Conservation (phyloP, 2,888 invertebrate genomes). For the Opisthograptis luteolata region DNA sequence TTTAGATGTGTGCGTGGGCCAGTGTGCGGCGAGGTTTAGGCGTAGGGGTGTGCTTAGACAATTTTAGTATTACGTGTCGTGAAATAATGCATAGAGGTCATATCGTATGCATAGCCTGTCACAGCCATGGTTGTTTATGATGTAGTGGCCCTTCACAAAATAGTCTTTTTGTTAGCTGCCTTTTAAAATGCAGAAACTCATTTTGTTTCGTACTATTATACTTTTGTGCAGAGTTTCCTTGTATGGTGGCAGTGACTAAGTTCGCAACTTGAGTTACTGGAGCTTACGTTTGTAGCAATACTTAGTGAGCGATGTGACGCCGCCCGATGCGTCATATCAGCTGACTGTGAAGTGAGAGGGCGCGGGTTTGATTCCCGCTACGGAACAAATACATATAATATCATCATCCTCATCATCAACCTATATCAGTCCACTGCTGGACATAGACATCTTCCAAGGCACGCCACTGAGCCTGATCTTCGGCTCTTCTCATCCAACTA, state of each 20-base stretch:
- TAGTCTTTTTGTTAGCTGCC: constrained; percentile 45
- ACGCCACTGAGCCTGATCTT: too few species aligned
- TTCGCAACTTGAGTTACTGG: background rate
- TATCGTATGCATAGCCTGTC: constrained; percentile 65
- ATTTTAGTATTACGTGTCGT: constrained; percentile 76
- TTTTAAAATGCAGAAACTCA: constrained; percentile 43
- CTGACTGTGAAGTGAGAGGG: too few species aligned
- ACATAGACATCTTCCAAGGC: too few species aligned
- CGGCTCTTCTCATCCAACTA: too few species aligned
- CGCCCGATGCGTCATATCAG: too few species aligned
- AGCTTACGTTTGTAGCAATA: too few species aligned
- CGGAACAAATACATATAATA: too few species aligned
- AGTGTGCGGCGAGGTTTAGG: constrained; percentile 63
- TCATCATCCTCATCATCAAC: too few species aligned
- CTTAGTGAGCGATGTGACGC: too few species aligned
- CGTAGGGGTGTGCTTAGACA: constrained; percentile 77
- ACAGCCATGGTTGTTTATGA: constrained; percentile 51
- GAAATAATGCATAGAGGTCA: constrained; percentile 69
- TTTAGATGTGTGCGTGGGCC: constrained; percentile 43
- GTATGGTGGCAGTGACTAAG: background rate
- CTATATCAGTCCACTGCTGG: too few species aligned
- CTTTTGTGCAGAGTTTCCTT: constrained; percentile 2
- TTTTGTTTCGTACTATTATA: constrained; percentile 29
- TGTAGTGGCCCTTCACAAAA: constrained; percentile 43
- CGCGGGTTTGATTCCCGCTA: too few species aligned